Percentiles rank a stretch among this genome's conserved stretches.
These are phyloP conservation scores for Cephus spinipes DNA, from an alignment of 2,888 invertebrate species.

Conservation along the genomic window DNA sequence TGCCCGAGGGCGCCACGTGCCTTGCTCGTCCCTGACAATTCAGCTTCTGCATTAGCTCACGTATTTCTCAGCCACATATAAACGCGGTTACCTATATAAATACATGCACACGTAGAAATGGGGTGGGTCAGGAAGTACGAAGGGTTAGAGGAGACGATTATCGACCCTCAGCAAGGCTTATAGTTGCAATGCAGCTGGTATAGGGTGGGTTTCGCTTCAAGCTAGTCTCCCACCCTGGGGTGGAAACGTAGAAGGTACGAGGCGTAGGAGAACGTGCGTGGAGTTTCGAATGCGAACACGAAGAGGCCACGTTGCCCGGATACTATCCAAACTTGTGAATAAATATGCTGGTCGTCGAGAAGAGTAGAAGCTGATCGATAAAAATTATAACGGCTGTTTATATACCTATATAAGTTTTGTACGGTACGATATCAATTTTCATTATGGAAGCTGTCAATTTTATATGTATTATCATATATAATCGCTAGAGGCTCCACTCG, in stretches of 20 bases:
- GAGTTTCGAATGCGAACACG: neutral
- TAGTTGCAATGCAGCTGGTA: conserved; percentile 42
- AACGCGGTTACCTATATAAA: neutral
- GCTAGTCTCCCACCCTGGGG: neutral
- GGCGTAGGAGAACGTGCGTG: neutral
- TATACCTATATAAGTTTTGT: neutral
- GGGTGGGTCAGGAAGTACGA: conserved; percentile 5
- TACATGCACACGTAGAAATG: neutral
- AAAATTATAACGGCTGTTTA: neutral
- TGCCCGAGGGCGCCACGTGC: conserved; percentile 43
- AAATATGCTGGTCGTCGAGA: conserved; percentile 4
- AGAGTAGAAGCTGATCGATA: neutral
- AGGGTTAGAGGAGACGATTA: conserved; percentile 29
- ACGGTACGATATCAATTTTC: neutral
- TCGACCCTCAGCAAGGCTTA: conserved; percentile 38
- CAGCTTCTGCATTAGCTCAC: neutral
- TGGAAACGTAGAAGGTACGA: neutral
- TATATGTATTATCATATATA: neutral
- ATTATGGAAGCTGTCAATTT: neutral
- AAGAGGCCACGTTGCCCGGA: conserved; percentile 16
- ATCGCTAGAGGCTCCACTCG: neutral
- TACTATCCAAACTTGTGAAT: conserved; percentile 21
- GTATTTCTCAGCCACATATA: neutral
- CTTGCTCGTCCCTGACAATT: conserved; percentile 11
- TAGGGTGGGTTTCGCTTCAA: conserved; percentile 7